These are phyloP conservation scores for Pteronotus mesoamericanus DNA, from an alignment of 2,797 vertebrate species.

Conservation along the genomic window DNA sequence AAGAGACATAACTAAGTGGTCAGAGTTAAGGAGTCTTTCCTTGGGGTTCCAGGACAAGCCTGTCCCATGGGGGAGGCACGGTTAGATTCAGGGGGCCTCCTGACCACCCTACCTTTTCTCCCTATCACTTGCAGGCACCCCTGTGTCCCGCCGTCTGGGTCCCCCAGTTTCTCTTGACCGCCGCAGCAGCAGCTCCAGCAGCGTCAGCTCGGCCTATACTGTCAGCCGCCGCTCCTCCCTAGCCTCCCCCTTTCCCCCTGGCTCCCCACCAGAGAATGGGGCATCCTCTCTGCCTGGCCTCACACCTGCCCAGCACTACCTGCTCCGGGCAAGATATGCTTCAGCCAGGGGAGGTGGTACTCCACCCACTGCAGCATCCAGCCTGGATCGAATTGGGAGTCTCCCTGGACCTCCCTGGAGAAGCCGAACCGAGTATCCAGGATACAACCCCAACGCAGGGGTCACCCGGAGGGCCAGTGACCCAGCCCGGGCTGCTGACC, in stretches of 20 bases:
- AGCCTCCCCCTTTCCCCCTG: conserved; percentile 91
- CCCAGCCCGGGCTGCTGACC: conserved; percentile 85
- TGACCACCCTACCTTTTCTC: not conserved
- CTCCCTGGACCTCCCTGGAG: conserved; percentile 80
- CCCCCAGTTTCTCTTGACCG: conserved; percentile 88
- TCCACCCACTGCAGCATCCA: conserved; percentile 89
- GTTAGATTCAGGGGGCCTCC: not conserved
- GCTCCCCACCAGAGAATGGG: conserved; percentile 87
- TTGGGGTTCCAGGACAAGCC: not conserved
- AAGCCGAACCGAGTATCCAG: conserved; percentile 82
- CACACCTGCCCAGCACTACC: conserved; percentile 93
- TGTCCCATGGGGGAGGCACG: not conserved
- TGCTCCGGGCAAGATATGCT: conserved; percentile 92
- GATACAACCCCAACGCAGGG: conserved; percentile 87
- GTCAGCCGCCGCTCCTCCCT: conserved; percentile 95
- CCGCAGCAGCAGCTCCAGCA: conserved; percentile 94
- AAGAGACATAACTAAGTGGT: not conserved
- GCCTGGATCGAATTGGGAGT: conserved; percentile 83
- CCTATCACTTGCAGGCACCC: conserved; percentile 44
- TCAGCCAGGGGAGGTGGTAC: conserved; percentile 91
- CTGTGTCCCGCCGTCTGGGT: conserved; percentile 82
- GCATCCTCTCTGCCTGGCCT: conserved; percentile 79
- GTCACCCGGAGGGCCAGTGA: conserved; percentile 81
- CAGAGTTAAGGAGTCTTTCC: not conserved
- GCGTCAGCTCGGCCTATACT: conserved; percentile 94